A percentile compares a stretch with the other conserved stretches of the same genome.
Evolutionary conservation across 2,797 vertebrate genomes (phyloP).

Genomic region (Protonibea diacanthus): DNA sequence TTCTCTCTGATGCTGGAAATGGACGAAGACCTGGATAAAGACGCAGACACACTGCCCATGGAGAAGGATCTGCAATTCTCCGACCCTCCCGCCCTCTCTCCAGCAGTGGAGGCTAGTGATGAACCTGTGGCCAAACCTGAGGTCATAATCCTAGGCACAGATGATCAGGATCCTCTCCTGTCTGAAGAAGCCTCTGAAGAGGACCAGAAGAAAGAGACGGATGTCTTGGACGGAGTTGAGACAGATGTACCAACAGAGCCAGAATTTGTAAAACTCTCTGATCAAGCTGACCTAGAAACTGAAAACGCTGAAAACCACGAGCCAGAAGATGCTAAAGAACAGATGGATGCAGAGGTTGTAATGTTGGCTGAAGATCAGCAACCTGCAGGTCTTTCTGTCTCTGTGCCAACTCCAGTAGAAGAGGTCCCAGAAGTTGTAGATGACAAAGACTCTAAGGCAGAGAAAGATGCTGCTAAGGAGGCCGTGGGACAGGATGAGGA

Average conservation of each 20-base stretch:
- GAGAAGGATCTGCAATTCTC: conserved; percentile 48
- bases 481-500: not conserved
- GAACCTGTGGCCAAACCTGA: conserved; percentile 48
- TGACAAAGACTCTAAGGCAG: not conserved
- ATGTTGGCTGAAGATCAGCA: conserved; percentile 31
- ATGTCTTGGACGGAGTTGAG: conserved; percentile 33
- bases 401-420: conserved; percentile 10
- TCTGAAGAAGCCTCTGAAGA: conserved; percentile 32
- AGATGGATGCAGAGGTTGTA: not conserved
- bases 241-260: conserved; percentile 10
- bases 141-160: conserved; percentile 51
- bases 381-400: not conserved
- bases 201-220: conserved; percentile 38
- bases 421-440: conserved; percentile 21
- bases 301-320: conserved; percentile 11
- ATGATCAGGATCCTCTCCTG: conserved; percentile 33
- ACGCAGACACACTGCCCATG: conserved; percentile 19
- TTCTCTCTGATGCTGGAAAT: conserved; percentile 93
- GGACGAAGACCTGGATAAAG: conserved; percentile 84
- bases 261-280: conserved; percentile 6
- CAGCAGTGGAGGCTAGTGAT: conserved; percentile 20
- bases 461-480: conserved; percentile 21
- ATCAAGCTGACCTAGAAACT: conserved; percentile 23
- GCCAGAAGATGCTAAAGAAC: conserved; percentile 5
- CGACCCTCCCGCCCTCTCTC: conserved; percentile 16